Base-by-base conservation (phyloP, 1,140 invertebrate species). In the Zaprionus taronus region DNA sequence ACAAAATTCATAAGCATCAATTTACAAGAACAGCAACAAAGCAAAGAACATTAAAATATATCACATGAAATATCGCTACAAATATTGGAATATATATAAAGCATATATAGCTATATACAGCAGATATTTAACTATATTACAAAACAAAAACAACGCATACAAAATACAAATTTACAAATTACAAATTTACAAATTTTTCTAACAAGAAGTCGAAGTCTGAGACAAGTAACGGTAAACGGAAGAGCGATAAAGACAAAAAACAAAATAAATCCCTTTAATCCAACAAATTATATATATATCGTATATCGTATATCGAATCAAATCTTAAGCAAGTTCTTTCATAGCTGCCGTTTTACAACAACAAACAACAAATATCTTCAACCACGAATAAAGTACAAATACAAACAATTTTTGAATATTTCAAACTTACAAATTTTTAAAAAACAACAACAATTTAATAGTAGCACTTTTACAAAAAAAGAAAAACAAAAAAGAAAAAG, bases 141-240 rank as follows among this genome's bases (percentile, higher is more conserved):
- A 69, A 47, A n/a, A 44, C 41, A 47, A 47, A 77, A 84, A 81
- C 82, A 89, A 89, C 84, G 85, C 84, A 89, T 81, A 89, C 75
- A 83, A 89, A 87, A 83, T 86, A 86, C 84, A 87, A 87, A 84
- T 87, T 87, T 84, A 84, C 82, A 84, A 85, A 85, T 85, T 85
- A 84, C 81, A 84, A 84, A 84, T 84, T 79, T 85, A 85, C 83
- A 85, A 85, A 66, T 58, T 81, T 81, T 85, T 81, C 58, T 63
- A 77, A 44, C n/a, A 77, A 72, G 34, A 75, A 69, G 71, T 77
- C 71, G 75, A 73, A 77, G 75, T 73, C 75, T 77, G 75, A 77
- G 70, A 63, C 76, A 73, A 26, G 55, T 34, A 60, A 58, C 28
- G 26, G 41, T 31, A 57, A 60, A 57, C 15, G 53, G 6, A 65